phyloP scores from a whole-genome alignment of 1,140 invertebrate species.

The Globodera ellingtonae region DNA sequence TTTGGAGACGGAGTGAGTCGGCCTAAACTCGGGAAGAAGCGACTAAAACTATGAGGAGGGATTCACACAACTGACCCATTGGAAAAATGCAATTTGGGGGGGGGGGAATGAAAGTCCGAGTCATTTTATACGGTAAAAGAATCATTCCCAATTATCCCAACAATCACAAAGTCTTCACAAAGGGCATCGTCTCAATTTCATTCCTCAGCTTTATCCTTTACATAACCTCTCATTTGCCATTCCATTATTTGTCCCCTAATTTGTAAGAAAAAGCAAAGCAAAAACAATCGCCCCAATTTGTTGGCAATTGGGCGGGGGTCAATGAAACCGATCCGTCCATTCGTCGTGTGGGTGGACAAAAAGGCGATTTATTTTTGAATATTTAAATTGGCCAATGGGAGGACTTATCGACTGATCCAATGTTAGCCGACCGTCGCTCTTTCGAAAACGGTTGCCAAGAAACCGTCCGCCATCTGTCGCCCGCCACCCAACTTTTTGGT shows the following conservation, averaged over 20 bases:
- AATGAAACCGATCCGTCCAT: too few relatives aligned
- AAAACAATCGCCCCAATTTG: background rate
- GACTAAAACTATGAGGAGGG: background rate
- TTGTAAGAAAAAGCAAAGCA: background rate
- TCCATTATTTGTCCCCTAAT: background rate
- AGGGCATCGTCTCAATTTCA: constrained; percentile 1
- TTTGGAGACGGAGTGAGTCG: constrained; percentile 1
- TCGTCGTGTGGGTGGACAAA: too few relatives aligned
- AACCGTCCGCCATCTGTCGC: background rate
- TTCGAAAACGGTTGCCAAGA: background rate
- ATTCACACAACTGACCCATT: background rate
- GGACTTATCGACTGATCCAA: too few relatives aligned
- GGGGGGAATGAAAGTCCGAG: background rate
- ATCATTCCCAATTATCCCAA: background rate
- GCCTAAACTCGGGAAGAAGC: constrained; percentile 5
- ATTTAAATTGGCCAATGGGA: too few relatives aligned
- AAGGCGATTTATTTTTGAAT: background rate
- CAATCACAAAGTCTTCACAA: background rate
- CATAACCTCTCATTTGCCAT: background rate
- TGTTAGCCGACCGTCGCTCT: background rate
- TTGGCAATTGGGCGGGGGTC: background rate
- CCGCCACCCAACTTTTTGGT: too few relatives aligned
- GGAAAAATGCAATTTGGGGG: background rate
- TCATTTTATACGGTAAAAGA: background rate
- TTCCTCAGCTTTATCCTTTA: too few relatives aligned